These are phyloP conservation scores for Holocentrus rufus DNA, from an alignment of 2,797 vertebrate genomes.

Conservation along the genomic window DNA sequence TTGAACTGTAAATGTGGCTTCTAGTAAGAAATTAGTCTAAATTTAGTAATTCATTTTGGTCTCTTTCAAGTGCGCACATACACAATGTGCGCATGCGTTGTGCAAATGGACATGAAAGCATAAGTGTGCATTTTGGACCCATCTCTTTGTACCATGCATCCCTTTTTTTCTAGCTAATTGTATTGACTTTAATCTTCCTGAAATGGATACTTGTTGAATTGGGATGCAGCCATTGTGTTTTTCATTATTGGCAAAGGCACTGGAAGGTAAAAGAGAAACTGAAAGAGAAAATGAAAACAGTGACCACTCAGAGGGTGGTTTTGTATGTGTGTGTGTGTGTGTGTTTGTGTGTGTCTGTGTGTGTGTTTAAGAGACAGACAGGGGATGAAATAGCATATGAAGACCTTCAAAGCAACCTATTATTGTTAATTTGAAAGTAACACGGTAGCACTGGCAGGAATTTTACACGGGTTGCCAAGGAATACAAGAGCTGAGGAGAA, in stretches of 20 bases:
- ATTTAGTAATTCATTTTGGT: no score
- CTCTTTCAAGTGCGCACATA: no score
- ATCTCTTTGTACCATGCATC: slow-evolving; percentile 14
- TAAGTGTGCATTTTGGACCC: slow-evolving; percentile 39
- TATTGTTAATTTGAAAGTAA: slow-evolving; percentile 24
- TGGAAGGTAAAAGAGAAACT: background rate
- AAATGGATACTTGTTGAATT: slow-evolving; percentile 73
- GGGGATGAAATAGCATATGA: background rate
- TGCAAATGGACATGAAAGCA: slow-evolving; percentile 49
- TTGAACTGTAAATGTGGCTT: background rate
- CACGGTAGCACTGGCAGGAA: background rate
- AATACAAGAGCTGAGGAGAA: background rate
- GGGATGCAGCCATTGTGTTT: slow-evolving; percentile 59
- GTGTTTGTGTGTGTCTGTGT: slow-evolving; percentile 9
- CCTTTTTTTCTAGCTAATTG: slow-evolving; percentile 59
- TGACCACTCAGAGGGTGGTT: slow-evolving; percentile 2
- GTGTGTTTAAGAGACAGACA: slow-evolving; percentile 10
- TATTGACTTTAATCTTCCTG: slow-evolving; percentile 76
- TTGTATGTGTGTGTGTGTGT: slow-evolving; percentile 7
- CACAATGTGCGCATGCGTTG: background rate
- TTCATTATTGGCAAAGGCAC: slow-evolving; percentile 59
- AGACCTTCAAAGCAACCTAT: background rate
- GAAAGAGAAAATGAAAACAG: slow-evolving; percentile 1
- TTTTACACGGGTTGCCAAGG: background rate
- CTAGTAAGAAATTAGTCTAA: background rate